These are phyloP conservation scores for Oxytorus armatus DNA, from an alignment of 2,888 invertebrate genomes.

Conservation along the genomic window DNA sequence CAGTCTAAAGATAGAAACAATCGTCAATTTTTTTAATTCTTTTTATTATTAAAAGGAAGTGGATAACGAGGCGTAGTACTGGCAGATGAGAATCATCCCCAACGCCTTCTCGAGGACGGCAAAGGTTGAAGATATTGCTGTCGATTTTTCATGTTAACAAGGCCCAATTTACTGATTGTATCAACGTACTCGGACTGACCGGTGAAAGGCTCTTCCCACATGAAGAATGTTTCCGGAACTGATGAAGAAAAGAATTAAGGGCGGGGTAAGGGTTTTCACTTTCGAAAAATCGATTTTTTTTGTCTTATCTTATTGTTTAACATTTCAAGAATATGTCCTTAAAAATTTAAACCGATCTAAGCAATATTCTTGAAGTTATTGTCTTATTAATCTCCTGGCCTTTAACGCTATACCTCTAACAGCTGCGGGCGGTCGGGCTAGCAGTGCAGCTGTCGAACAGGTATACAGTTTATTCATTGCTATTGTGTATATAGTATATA, in stretches of 20 bases:
- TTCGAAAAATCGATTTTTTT: too few species aligned
- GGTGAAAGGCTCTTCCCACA: conserved; percentile 86
- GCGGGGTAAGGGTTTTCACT: too few species aligned
- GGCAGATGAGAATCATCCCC: conserved; percentile 47
- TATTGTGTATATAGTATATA: too few species aligned
- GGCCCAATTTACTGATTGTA: conserved; percentile 87
- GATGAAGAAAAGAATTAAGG: conserved; percentile 55
- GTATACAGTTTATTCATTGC: too few species aligned
- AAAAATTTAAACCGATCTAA: too few species aligned
- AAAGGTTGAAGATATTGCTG: conserved; percentile 86
- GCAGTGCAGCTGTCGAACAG: too few species aligned
- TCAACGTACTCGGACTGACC: conserved; percentile 88
- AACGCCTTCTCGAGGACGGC: conserved; percentile 64
- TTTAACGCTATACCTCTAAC: too few species aligned
- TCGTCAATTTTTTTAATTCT: conserved; percentile 30
- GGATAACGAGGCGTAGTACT: background rate
- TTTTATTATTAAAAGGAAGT: conserved; percentile 13
- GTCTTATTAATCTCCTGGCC: too few species aligned
- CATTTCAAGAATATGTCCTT: too few species aligned
- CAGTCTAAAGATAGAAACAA: background rate
- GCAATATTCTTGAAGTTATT: too few species aligned
- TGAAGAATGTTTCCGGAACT: conserved; percentile 85
- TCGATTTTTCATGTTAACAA: conserved; percentile 87
- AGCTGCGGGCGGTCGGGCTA: too few species aligned
- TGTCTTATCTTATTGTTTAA: too few species aligned